A percentile compares a stretch with the other conserved stretches of the same genome.
Evolutionary conservation across 2,888 invertebrate genomes (phyloP).

Genomic region (Leptinotarsa tumamoca): DNA sequence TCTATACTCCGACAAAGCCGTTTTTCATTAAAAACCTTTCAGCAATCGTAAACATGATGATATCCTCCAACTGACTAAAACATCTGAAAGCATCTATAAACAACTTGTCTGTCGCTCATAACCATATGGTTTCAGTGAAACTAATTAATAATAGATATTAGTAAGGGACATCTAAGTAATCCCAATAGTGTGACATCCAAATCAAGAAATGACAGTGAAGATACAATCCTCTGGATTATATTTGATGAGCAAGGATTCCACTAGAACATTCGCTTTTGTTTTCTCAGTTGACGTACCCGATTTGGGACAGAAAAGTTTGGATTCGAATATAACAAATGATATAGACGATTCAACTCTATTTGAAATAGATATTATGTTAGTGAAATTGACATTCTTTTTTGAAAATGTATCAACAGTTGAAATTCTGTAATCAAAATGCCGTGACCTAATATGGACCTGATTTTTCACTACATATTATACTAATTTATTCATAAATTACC

Average conservation of each 20-base stretch:
- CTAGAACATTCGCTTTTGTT: constrained; percentile 34
- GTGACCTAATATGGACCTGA: too few species aligned
- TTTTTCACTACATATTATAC: too few species aligned
- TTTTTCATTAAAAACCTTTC: background rate
- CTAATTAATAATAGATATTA: constrained; percentile 50
- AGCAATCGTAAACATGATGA: background rate
- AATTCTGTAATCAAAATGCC: too few species aligned
- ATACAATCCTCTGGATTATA: constrained; percentile 51
- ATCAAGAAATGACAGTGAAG: constrained; percentile 57
- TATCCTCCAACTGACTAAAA: background rate
- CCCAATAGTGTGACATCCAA: constrained; percentile 49
- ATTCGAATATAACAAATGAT: constrained; percentile 3
- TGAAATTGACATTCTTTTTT: too few species aligned
- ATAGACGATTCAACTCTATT: background rate
- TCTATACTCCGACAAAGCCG: background rate
- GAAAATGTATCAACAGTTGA: too few species aligned
- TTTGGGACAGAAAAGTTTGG: constrained; percentile 19
- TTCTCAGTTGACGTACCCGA: constrained; percentile 23
- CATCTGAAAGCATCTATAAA: constrained; percentile 10
- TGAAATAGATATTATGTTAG: too few species aligned
- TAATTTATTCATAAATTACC: too few species aligned
- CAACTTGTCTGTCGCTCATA: constrained; percentile 10
- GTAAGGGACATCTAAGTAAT: constrained; percentile 46
- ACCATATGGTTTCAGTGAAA: constrained; percentile 23
- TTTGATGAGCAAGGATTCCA: constrained; percentile 49